Evolutionary conservation across 2,888 invertebrate genomes (phyloP).

Genomic region (Phortica okadai): DNA sequence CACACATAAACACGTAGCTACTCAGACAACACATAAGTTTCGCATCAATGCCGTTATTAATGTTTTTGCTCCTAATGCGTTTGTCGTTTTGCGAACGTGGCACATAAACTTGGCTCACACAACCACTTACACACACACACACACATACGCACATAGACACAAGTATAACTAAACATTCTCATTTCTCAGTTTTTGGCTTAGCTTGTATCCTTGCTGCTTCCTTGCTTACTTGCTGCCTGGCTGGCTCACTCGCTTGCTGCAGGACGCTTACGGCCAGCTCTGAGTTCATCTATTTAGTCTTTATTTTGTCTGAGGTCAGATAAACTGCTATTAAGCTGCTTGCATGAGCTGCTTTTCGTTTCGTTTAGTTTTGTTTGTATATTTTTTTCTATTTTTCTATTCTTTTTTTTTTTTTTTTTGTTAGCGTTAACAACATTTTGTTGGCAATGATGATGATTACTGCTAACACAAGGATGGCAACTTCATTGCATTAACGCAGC

Average conservation of each 20-base stretch:
- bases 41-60: constrained; percentile 43
- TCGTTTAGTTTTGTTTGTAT: background rate
- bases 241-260: background rate
- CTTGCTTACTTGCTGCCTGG: background rate
- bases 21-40: constrained; percentile 47
- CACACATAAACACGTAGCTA: constrained; percentile 24
- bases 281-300: constrained; percentile 29
- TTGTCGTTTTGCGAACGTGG: constrained; percentile 53
- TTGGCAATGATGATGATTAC: constrained; percentile 29
- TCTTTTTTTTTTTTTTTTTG: background rate
- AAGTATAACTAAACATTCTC: background rate
- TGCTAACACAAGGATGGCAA: background rate
- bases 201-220: background rate
- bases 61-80: constrained; percentile 51
- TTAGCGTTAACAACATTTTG: constrained; percentile 29
- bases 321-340: constrained; percentile 31
- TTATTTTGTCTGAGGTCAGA: constrained; percentile 33
- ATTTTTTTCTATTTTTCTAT: background rate
- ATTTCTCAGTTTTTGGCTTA: constrained; percentile 4
- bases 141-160: background rate
- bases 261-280: background rate
- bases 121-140: background rate
- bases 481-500: constrained; percentile 34
- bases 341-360: background rate
- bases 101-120: constrained; percentile 43